Evolutionary conservation across 2,797 vertebrate species (phyloP).

Genomic region (Sarcophilus harrisii): DNA sequence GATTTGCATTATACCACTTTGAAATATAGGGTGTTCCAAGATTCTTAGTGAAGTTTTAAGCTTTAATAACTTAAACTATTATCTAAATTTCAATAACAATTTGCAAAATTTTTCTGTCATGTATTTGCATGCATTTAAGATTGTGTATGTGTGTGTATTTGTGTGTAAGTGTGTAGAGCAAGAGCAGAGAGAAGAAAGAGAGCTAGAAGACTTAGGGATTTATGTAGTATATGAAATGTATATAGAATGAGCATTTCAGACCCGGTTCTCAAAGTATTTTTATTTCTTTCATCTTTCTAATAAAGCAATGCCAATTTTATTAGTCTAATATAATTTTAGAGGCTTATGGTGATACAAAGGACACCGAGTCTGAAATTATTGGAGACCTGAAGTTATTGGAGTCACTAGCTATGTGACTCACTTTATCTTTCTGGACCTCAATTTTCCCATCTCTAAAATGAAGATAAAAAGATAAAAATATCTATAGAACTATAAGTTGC

Average conservation of each 20-base stretch:
- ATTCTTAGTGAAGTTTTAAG: neutral
- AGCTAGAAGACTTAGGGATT: neutral
- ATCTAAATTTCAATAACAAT: neutral
- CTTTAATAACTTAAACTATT: neutral
- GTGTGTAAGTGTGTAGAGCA: neutral
- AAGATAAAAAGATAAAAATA: neutral
- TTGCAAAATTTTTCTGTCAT: neutral
- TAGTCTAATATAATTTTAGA: neutral
- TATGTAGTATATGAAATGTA: neutral
- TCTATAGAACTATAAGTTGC: neutral
- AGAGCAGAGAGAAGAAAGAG: neutral
- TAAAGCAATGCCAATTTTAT: neutral
- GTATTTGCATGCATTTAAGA: neutral
- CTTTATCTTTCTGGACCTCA: neutral
- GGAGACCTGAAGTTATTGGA: neutral
- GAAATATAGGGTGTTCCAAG: neutral
- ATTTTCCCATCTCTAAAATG: neutral
- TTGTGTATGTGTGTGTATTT: neutral
- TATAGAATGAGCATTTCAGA: neutral
- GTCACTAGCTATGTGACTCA: neutral
- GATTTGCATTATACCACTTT: neutral
- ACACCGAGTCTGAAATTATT: neutral
- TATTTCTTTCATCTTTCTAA: neutral
- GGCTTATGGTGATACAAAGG: neutral
- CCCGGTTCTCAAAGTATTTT: neutral